These are phyloP conservation scores for Epinephelus malabaricus DNA, from an alignment of 2,797 vertebrate genomes.

Conservation along the genomic window DNA sequence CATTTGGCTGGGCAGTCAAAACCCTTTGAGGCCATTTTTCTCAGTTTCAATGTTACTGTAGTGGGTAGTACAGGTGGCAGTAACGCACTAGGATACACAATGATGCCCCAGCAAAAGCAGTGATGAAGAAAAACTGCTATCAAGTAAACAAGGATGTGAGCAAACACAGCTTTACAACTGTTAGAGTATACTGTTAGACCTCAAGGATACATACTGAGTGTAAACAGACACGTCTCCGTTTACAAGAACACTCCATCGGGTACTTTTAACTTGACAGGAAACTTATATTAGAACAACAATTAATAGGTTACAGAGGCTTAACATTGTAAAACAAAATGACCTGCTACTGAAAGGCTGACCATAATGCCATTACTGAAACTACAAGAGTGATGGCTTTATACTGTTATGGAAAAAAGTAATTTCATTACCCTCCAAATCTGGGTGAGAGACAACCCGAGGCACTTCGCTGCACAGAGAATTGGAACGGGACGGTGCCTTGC, in stretches of 20 bases:
- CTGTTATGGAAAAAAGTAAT: slow-evolving; percentile 11
- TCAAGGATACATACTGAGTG: not conserved
- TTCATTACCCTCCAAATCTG: slow-evolving; percentile 27
- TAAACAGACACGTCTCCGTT: not conserved
- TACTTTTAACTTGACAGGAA: not conserved
- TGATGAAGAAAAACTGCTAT: not conserved
- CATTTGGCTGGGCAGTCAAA: no score
- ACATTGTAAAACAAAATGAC: slow-evolving; percentile 2
- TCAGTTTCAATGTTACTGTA: no score
- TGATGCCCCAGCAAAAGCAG: not conserved
- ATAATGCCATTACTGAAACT: slow-evolving; percentile 16
- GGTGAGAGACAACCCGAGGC: slow-evolving; percentile 25
- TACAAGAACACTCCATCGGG: not conserved
- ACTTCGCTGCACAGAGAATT: slow-evolving; percentile 21
- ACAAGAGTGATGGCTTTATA: slow-evolving; percentile 3
- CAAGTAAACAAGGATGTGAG: not conserved
- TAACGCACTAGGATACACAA: not conserved
- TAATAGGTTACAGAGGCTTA: slow-evolving; percentile 13
- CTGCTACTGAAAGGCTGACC: slow-evolving; percentile 13
- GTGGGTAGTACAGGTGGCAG: not conserved
- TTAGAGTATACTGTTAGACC: not conserved
- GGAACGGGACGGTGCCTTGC: slow-evolving; percentile 3
- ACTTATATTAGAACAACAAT: slow-evolving; percentile 1
- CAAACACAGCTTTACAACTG: not conserved
- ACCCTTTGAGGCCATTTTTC: no score